These are phyloP conservation scores for Sebastes oblongus DNA, from an alignment of 2,797 vertebrate species.

Conservation along the genomic window DNA sequence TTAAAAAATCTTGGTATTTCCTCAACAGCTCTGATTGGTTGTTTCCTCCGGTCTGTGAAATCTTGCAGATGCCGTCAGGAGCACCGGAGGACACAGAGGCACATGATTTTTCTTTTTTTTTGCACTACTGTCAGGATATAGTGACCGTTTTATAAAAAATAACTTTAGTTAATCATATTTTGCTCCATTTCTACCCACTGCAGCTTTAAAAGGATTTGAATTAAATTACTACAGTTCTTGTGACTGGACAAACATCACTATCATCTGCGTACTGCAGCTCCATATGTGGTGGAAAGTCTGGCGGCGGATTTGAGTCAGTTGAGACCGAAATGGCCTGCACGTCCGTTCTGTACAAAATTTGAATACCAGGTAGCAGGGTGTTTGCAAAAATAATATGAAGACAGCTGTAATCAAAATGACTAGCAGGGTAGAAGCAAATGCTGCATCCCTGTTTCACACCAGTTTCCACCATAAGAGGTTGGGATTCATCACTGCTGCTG, in stretches of 20 bases:
- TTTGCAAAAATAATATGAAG: neutral
- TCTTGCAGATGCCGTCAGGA: too few species aligned
- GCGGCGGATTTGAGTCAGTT: neutral
- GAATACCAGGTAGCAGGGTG: neutral
- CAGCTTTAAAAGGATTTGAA: neutral
- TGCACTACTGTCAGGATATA: too few species aligned
- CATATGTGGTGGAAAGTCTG: neutral
- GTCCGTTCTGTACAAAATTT: neutral
- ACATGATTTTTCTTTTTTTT: too few species aligned
- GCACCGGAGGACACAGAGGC: too few species aligned
- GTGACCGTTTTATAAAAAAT: too few species aligned
- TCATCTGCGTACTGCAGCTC: neutral
- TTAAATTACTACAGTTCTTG: neutral
- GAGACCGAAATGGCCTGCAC: neutral
- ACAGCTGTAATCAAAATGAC: neutral
- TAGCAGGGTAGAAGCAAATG: neutral
- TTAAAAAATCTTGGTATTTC: too few species aligned
- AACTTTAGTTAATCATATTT: too few species aligned
- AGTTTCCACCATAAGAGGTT: neutral
- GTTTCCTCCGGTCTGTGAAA: too few species aligned
- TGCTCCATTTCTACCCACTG: too few species aligned
- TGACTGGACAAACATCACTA: neutral
- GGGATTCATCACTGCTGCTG: neutral
- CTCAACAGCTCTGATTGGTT: too few species aligned
- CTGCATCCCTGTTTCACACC: neutral